These are phyloP conservation scores for Falcunculus frontatus DNA, from an alignment of 2,113 vertebrate genomes.

Conservation along the genomic window DNA sequence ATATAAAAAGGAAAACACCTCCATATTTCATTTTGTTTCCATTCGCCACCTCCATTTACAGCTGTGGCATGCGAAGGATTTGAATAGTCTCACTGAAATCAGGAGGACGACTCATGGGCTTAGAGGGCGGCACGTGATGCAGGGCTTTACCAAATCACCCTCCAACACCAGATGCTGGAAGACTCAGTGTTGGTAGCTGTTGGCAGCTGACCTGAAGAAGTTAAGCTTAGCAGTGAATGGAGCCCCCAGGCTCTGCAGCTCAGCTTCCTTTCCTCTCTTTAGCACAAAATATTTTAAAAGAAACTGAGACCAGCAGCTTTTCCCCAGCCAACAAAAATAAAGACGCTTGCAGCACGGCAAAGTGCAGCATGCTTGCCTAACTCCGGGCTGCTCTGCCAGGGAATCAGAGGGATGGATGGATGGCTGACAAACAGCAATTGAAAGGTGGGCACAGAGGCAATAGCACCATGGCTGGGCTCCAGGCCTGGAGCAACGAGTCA, in stretches of 20 bases:
- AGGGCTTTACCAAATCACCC: not conserved
- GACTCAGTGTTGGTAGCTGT: not conserved
- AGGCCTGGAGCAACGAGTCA: not conserved
- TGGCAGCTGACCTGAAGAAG: slow-evolving; percentile 14
- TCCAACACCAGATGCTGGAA: not conserved
- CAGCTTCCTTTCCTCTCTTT: not conserved
- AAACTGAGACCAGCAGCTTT: not conserved
- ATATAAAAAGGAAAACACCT: not conserved
- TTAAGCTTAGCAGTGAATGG: not conserved
- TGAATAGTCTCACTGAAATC: not conserved
- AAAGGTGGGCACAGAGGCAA: not conserved
- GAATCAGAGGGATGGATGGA: not conserved
- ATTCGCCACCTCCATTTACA: not conserved
- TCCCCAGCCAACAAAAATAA: slow-evolving; percentile 7
- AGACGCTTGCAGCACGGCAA: not conserved
- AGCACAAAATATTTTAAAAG: slow-evolving; percentile 29
- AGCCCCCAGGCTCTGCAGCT: not conserved
- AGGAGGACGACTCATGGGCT: not conserved
- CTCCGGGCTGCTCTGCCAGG: not conserved
- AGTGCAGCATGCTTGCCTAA: not conserved
- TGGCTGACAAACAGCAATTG: not conserved
- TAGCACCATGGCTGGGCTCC: not conserved
- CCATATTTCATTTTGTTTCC: not conserved
- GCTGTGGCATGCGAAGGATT: not conserved
- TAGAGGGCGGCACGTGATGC: not conserved